Base-by-base conservation (phyloP, 2,888 invertebrate species). In the Toxonevra muliebris region DNA sequence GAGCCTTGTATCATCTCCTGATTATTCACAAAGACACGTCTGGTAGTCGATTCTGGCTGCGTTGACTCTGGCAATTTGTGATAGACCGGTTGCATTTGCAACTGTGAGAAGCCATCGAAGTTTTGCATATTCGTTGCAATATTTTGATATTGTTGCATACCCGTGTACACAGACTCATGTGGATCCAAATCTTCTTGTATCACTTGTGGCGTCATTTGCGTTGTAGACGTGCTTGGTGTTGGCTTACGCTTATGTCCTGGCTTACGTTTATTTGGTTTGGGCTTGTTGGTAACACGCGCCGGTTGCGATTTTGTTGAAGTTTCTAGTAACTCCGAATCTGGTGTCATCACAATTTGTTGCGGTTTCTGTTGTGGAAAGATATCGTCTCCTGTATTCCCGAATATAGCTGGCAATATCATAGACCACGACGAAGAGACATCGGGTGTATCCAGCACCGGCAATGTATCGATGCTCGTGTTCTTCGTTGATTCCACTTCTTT, bases 371-470 rank as follows among this genome's bases (percentile, higher is more conserved):
- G 88, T 0, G 89, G 87, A 20, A 88, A 86, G 55, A 89, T 87
- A 73, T 90, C 89, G 17, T 87, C 87, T 9, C 90, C 90, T 9
- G 89, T 91, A 65, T 91, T 91, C 0, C 93, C 92, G 77, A 94
- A 91, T 67, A 94, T 90, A 0, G 93, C 91, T 1, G 94, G 94
- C 58, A 94, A 86, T 71, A 94, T 93, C 80, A 92, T 89, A 72
- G 92, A 93, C 94, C 94, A 94, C 0, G 91, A 90, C 60, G 91
- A 90, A 0, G 91, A 90, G 0, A 91, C 91, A 79, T 92, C 92
- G 1, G 92, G 91, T 0, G 91, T 91, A 75, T 92, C 91, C 65
- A 91, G 85, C 5, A 89, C 85, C 0, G 84, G 84, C 15, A 78
- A 61, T 7, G 73, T 55, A 55, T 78, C 79, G 42, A 45, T 57